Evolutionary conservation across 2,888 invertebrate species (phyloP), one percentile per base, ranked within the genome.

Genomic region (Pheosia gnoma): DNA sequence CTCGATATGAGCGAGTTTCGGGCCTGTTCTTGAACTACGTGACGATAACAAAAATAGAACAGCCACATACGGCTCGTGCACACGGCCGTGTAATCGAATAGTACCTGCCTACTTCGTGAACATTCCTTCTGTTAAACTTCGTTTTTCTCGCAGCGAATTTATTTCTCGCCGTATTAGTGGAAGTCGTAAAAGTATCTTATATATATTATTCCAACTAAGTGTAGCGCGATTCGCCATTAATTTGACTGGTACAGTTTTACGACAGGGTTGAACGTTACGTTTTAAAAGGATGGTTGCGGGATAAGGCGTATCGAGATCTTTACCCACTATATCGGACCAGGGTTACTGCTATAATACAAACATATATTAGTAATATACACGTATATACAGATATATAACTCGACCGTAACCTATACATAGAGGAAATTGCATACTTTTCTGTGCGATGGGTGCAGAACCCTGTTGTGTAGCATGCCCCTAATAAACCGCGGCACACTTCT

Each of bases 161-260:
- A 59, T 67, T 73, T 68, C 65, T 63, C 60, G 59, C 60, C 63
- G 62, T 74, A 72, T 73, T 66, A 68, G 61, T 63, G 70, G 68
- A 77, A 78, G 79, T 75, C 73, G 74, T 59, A 58, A 69, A 75
- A 71, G 74, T 75, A 74, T 72, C 70, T 63, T 70, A 71, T 73
- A 67, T 68, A 78, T 75, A 74, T 72, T 73, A 73, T 59, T 65
- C 68, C 59, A 60, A 63, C 61, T 59, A 59, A 68, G 59, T 70
- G 72, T 72, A 62, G 61, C 66, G 63, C 69, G 65, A 71, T 75
- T 61, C 64, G 75, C 70, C 69, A 74, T 81, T 77, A 80, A 78
- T 78, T 67, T 73, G 65, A 61, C 51, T 58, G 65, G 54, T 66
- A 59, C 55, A 73, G 66, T 72, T 77, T 80, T 80, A 78, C 72